Conservation (phyloP, 2,888 invertebrate genomes). For the Amblyteles armatorius region DNA sequence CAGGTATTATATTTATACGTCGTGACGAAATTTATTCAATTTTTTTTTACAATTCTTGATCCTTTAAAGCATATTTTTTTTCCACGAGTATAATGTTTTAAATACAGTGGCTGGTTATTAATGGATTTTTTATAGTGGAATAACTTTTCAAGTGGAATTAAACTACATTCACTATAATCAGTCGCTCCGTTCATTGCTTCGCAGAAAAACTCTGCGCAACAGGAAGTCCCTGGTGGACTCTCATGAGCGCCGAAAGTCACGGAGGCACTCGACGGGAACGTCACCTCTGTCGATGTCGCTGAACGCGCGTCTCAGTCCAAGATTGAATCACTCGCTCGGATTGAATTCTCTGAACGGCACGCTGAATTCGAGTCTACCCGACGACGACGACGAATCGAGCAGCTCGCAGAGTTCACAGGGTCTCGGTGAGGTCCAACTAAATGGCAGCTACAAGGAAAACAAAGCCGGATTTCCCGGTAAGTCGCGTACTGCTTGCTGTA, state of each 20-base stretch:
- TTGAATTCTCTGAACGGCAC: conserved; percentile 81
- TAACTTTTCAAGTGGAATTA: background rate
- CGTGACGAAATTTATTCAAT: too few species aligned
- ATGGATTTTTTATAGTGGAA: too few species aligned
- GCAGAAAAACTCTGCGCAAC: conserved; percentile 91
- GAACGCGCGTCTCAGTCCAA: conserved; percentile 81
- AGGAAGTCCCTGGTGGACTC: conserved; percentile 88
- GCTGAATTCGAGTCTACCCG: conserved; percentile 81
- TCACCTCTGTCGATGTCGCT: conserved; percentile 85
- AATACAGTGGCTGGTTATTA: too few species aligned
- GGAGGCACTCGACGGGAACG: conserved; percentile 90
- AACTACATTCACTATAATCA: background rate
- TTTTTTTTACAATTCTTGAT: too few species aligned
- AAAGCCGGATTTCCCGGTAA: conserved; percentile 83
- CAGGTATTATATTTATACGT: conserved; percentile 81
- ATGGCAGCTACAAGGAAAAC: conserved; percentile 87
- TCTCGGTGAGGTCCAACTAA: conserved; percentile 85
- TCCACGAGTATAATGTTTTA: too few species aligned
- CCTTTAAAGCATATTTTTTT: background rate
- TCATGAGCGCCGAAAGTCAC: conserved; percentile 91
- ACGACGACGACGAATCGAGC: conserved; percentile 86
- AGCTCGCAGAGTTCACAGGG: conserved; percentile 87
- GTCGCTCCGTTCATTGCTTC: conserved; percentile 23
- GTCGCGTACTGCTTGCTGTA: background rate
- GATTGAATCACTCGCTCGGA: conserved; percentile 81